Evolutionary conservation across 2,888 invertebrate genomes (phyloP), one percentile per base, ranked within the genome.

Genomic region (Ormyrus labotus): DNA sequence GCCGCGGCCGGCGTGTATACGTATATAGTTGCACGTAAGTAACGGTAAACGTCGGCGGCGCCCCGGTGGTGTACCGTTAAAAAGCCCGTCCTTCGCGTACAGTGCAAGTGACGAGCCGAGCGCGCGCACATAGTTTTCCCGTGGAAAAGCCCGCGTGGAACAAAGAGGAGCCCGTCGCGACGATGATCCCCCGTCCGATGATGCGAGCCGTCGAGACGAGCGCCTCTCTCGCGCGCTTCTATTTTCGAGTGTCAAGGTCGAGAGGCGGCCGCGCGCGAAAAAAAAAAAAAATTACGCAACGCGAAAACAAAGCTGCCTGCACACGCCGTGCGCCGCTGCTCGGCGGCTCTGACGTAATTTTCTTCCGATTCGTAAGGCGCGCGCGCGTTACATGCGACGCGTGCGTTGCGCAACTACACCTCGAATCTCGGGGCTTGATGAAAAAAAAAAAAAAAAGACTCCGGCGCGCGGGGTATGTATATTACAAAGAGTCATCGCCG

Each of bases 31-130:
- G 34, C 34, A 60, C 19, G 19, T 13, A 58, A 6, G 64, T 67
- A 80, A 80, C 75, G 70, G 75, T 80, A 75, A 80, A 75, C 47
- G 50, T 70, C 76, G 63, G 67, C 75, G 63, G 68, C 67, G 67
- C 67, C 67, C 53, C 19, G 55, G 68, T 19, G 19, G 51, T 72
- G 51, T 80, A 80, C 80, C 76, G 80, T 81, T 81, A 77, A 77
- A 68, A 71, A 61, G 53, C 13, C 53, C 53, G 68, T 73, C 9
- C 13, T 57, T 58, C 7, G 19, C 7, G 50, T 70, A 10, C 10
- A 55, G 9, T n/a, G 8, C 4, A 8, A 65, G 0, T 2, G n/a
- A 11, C 9, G 13, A 48, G 0, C n/a, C 45, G n/a, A 53, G 9
- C 53, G 67, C 19, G 19, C 3, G 0, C 10, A 34, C 51, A 9